phyloP scores from a whole-genome alignment of 2,113 vertebrate genomes.

The Anser cygnoides region DNA sequence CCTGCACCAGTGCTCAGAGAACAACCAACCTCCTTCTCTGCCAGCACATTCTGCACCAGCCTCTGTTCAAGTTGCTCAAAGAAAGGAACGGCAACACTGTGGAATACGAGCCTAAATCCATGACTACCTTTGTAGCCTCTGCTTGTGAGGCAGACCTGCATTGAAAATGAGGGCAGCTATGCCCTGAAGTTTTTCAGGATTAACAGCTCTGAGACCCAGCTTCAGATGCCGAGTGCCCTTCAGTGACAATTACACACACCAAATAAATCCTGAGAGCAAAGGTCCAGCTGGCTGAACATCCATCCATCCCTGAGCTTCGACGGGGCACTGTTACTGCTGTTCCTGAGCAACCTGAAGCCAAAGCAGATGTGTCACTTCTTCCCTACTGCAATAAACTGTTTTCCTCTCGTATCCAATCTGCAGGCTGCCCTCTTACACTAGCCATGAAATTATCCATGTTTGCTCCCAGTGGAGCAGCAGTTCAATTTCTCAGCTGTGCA shows the following conservation, averaged over 20 bases:
- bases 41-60: not conserved
- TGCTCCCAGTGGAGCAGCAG: not conserved
- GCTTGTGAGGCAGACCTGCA: not conserved
- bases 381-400: not conserved
- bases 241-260: not conserved
- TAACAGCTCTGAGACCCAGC: not conserved
- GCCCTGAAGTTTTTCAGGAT: constrained; percentile 7
- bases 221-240: not conserved
- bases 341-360: not conserved
- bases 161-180: constrained; percentile 5
- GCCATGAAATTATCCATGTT: not conserved
- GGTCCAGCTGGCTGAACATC: not conserved
- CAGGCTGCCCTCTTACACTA: not conserved
- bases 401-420: not conserved
- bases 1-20: not conserved
- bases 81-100: not conserved
- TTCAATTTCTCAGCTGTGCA: not conserved
- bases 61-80: not conserved
- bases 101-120: not conserved
- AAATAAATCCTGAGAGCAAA: not conserved
- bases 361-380: not conserved
- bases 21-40: not conserved
- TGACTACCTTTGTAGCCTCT: not conserved
- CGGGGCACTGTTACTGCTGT: not conserved
- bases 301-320: not conserved